Evolutionary conservation across 2,797 vertebrate genomes (phyloP).

Genomic region (Mormyrops boulengeri): DNA sequence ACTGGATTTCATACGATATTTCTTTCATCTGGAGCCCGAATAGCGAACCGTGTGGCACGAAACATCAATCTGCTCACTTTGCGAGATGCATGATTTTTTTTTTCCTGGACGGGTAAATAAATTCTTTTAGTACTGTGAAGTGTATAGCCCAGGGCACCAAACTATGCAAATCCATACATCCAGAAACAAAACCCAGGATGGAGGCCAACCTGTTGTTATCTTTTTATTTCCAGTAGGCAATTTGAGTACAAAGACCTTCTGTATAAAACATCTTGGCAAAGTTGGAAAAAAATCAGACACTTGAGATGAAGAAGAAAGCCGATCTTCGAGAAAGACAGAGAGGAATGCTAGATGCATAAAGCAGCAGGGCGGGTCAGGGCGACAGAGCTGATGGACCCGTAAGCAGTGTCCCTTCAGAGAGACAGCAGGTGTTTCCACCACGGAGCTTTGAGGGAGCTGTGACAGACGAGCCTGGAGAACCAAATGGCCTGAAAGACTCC

Average conservation of each 20-base stretch:
- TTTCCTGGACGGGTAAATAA: not conserved
- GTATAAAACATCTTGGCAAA: constrained; percentile 9
- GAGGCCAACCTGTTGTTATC: not conserved
- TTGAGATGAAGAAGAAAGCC: not conserved
- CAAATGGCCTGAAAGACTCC: not conserved
- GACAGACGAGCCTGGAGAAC: not conserved
- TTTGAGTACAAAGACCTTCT: constrained; percentile 2
- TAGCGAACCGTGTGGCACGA: not conserved
- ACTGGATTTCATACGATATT: not conserved
- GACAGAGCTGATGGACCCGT: not conserved
- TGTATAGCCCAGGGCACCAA: not conserved
- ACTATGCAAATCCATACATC: not conserved
- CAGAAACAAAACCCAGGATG: not conserved
- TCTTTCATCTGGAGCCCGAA: not conserved
- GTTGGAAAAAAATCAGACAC: constrained; percentile 1
- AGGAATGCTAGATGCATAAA: not conserved
- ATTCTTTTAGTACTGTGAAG: not conserved
- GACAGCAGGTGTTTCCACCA: not conserved
- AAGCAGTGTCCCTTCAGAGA: not conserved
- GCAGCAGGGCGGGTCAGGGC: not conserved
- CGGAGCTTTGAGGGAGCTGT: not conserved
- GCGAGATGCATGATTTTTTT: not conserved
- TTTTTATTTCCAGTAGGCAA: not conserved
- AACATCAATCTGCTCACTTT: not conserved
- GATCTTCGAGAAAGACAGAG: not conserved